Conservation (phyloP, 2,888 invertebrate species). For the Drosophila seclusa region DNA sequence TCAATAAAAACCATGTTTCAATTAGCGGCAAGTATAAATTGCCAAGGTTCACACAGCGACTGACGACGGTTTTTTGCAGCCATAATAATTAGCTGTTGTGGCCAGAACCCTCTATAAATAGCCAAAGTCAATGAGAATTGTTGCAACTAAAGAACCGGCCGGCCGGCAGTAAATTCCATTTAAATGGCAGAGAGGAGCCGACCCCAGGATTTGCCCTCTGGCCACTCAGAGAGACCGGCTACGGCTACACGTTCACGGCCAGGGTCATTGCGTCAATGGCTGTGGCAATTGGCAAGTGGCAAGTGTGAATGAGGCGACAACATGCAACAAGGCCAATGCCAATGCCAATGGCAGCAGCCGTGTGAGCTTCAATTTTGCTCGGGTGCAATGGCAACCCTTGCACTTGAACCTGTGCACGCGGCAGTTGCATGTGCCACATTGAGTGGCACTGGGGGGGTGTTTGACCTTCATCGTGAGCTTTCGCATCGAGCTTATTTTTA, state of each 20-base stretch:
- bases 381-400: constrained; percentile 75
- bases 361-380: constrained; percentile 16
- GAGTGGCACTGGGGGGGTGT: constrained; percentile 47
- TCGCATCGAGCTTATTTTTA: constrained; percentile 72
- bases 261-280: constrained; percentile 53
- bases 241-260: constrained; percentile 48
- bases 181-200: constrained; percentile 9
- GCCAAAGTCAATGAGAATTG: constrained; percentile 25
- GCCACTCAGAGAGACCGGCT: constrained; percentile 35
- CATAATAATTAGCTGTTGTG: constrained; percentile 3
- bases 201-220: constrained; percentile 1
- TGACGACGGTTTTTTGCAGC: constrained; percentile 20
- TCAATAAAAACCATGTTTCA: constrained; percentile 32
- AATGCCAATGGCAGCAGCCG: constrained; percentile 35
- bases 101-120: constrained; percentile 37
- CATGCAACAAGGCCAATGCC: constrained; percentile 47
- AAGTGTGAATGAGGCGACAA: background rate
- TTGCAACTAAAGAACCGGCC: background rate
- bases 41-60: constrained; percentile 27
- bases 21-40: constrained; percentile 54
- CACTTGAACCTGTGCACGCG: constrained; percentile 82
- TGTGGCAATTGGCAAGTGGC: constrained; percentile 10
- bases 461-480: constrained; percentile 76
- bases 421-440: constrained; percentile 68
- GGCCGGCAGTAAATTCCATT: constrained; percentile 18